Evolutionary conservation across 2,888 invertebrate genomes (phyloP).

Genomic region (Megamerina dolium): DNA sequence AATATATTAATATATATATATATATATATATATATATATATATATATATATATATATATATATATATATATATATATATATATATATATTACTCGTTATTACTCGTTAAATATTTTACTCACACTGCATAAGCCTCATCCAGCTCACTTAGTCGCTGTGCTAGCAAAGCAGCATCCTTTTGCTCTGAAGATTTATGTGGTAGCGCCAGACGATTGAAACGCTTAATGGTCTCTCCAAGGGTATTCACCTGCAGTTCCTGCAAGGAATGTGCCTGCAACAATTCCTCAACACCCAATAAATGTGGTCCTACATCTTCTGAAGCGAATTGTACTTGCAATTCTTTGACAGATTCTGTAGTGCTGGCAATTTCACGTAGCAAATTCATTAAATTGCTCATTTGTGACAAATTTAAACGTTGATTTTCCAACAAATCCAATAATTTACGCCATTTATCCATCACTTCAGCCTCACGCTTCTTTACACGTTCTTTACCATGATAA

Average conservation of each 20-base stretch:
- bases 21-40: background rate
- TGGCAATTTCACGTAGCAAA: conserved; percentile 85
- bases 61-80: too few species aligned
- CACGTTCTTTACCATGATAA: conserved; percentile 82
- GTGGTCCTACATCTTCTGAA: conserved; percentile 86
- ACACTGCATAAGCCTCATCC: conserved; percentile 71
- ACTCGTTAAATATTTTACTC: conserved; percentile 24
- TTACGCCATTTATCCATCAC: conserved; percentile 84
- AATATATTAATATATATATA: background rate
- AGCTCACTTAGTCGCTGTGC: conserved; percentile 69
- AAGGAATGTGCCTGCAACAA: conserved; percentile 89
- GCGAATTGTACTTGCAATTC: conserved; percentile 68
- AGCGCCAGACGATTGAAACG: conserved; percentile 65
- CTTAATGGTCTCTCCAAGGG: conserved; percentile 78
- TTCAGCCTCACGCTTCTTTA: conserved; percentile 56
- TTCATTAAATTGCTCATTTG: conserved; percentile 81
- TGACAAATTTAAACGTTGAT: conserved; percentile 70
- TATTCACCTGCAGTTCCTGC: conserved; percentile 84
- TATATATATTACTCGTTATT: too few species aligned
- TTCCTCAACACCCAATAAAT: conserved; percentile 91
- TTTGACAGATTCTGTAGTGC: conserved; percentile 73
- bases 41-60: background rate
- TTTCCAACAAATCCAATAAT: conserved; percentile 75
- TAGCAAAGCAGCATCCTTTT: conserved; percentile 56
- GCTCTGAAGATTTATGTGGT: conserved; percentile 54